These are phyloP conservation scores for Lepus europaeus DNA, from an alignment of 2,113 vertebrate species.

Conservation along the genomic window DNA sequence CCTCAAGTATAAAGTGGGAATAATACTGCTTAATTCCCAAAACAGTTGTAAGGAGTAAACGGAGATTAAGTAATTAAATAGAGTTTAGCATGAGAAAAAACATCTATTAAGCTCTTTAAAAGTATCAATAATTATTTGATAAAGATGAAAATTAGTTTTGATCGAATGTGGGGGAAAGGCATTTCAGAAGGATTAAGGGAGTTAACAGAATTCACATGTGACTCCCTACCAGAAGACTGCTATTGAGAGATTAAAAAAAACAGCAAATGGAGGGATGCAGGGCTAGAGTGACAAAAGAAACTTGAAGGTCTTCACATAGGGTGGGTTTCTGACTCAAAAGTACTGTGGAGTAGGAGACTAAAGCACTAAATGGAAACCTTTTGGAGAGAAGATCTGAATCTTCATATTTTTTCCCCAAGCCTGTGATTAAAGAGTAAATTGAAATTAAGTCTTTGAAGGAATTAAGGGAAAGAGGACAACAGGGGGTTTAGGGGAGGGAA, in stretches of 20 bases:
- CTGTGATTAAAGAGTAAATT: no score
- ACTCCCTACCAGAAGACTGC: background rate
- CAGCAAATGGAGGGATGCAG: background rate
- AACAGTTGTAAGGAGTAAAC: conserved; percentile 13
- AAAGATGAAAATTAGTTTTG: background rate
- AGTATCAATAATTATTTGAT: background rate
- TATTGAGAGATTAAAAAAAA: background rate
- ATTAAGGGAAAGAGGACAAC: no score
- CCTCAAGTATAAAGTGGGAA: background rate
- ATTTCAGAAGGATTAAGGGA: background rate
- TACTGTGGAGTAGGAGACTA: background rate
- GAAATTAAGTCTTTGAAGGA: no score
- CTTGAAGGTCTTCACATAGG: background rate
- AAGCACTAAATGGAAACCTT: background rate
- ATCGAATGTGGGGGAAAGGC: background rate
- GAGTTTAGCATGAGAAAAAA: background rate
- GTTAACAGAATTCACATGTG: background rate
- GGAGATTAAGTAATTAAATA: conserved; percentile 9
- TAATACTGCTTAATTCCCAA: background rate
- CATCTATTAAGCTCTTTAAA: background rate
- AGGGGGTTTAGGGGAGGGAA: no score
- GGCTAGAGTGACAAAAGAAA: background rate
- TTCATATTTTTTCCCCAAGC: background rate
- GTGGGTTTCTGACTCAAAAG: background rate
- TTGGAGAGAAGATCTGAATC: background rate